phyloP scores from a whole-genome alignment of 2,113 vertebrate genomes.

The Actenoides lindsayi region DNA sequence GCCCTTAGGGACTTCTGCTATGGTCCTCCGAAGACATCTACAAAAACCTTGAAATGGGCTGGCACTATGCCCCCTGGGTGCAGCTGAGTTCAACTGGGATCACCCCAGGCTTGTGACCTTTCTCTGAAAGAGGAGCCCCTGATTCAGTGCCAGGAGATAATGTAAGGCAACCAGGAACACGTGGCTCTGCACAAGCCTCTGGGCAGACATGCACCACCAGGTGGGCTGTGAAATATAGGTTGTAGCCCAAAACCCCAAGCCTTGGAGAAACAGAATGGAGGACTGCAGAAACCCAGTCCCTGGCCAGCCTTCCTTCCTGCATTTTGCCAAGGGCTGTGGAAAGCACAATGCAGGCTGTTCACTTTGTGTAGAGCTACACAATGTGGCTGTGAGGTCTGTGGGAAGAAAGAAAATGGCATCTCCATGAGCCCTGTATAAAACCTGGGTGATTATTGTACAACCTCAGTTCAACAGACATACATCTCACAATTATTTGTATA shows the following conservation, averaged over 20 bases:
- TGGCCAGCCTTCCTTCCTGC: not conserved
- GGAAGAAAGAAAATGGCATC: not conserved
- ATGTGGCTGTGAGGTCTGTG: not conserved
- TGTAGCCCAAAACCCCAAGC: not conserved
- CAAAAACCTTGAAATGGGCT: not conserved
- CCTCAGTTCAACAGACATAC: not conserved
- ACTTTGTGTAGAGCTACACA: not conserved
- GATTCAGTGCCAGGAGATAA: not conserved
- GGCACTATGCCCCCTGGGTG: not conserved
- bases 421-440: not conserved
- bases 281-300: not conserved
- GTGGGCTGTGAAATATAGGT: not conserved
- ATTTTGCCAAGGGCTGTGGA: not conserved
- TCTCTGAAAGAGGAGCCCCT: accelerated
- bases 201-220: not conserved
- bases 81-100: not conserved
- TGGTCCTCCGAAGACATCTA: not conserved
- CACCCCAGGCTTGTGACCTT: not conserved
- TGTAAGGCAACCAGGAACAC: not conserved
- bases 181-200: accelerated
- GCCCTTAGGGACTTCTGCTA: not conserved
- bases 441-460: not conserved
- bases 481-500: not conserved
- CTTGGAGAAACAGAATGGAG: not conserved
- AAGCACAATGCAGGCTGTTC: not conserved